Conservation (phyloP, 2,888 invertebrate species). For the Lampropteryx suffumata region DNA sequence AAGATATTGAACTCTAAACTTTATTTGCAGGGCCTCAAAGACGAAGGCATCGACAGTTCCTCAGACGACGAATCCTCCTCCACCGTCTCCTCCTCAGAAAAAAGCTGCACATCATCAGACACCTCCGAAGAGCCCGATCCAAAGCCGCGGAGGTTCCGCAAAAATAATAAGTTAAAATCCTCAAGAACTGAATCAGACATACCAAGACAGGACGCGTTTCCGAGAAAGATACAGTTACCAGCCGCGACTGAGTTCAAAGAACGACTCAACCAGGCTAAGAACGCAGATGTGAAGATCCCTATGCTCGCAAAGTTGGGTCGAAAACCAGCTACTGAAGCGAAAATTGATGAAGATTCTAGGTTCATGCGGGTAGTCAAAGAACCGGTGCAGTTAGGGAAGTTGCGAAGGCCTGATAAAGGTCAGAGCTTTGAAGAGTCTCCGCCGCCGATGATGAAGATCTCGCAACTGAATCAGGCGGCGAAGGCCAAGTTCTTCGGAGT, state of each 20-base stretch:
- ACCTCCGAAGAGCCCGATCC: slow-evolving; percentile 71
- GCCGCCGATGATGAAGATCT: slow-evolving; percentile 62
- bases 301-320: slow-evolving; percentile 65
- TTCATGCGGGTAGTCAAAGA: slow-evolving; percentile 67
- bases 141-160: slow-evolving; percentile 66
- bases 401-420: slow-evolving; percentile 63
- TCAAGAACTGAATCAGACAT: slow-evolving; percentile 76
- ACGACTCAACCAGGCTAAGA: slow-evolving; percentile 62
- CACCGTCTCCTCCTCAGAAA: slow-evolving; percentile 74
- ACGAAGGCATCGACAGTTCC: slow-evolving; percentile 80
- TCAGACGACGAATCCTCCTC: slow-evolving; percentile 77
- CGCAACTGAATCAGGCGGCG: slow-evolving; percentile 66
- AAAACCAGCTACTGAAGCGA: slow-evolving; percentile 62
- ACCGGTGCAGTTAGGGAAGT: slow-evolving; percentile 68
- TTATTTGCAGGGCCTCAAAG: slow-evolving; percentile 72
- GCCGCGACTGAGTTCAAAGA: slow-evolving; percentile 55
- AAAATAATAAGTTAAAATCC: slow-evolving; percentile 70
- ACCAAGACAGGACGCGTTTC: slow-evolving; percentile 54
- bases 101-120: slow-evolving; percentile 76
- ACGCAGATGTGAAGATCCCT: slow-evolving; percentile 61
- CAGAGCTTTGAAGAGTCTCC: slow-evolving; percentile 43
- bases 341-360: slow-evolving; percentile 63
- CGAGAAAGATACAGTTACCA: slow-evolving; percentile 48
- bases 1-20: slow-evolving; percentile 11
- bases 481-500: slow-evolving; percentile 76